Base-by-base conservation (phyloP, 2,888 invertebrate species). In the Ptilodon capucinus region DNA sequence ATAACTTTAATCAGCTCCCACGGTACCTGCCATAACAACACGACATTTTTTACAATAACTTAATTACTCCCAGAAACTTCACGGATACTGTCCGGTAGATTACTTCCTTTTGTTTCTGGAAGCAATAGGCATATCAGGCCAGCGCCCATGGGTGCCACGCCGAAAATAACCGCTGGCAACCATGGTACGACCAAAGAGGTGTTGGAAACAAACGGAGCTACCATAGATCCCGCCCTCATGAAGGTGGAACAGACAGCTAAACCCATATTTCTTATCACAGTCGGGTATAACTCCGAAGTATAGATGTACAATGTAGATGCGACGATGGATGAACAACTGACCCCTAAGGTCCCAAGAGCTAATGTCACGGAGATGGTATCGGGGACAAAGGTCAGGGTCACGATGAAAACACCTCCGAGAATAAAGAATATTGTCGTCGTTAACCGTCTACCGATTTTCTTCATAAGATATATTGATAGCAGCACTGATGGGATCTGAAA, bases 271-370 rank as follows among this genome's bases (percentile, higher is more conserved):
- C 98, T 92, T 0, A 97, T 94, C 0, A 97, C 95, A 0, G 98
- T 98, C 0, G 98, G 98, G 74, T 96, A 97, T 4, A 97, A 76
- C 78, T 98, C 98, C 0, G 97, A 96, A 0, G 95, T 94, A 79
- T 95, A 97, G 7, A 98, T 93, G 76, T 97, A 98, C 7, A 95
- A 94, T 1, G 95, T 94, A 0, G 95, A 94, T 60, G 97, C 97
- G 0, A 95, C 94, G 0, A 96, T 92, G 0, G 96, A 93, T 19
- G 95, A 93, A 7, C 96, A 96, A 55, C 96, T 94, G 58, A 97
- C 95, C 0, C 95, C 96, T 21, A 95, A 64, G 16, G 94, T 93
- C 0, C 95, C 95, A 5, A 97, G 85, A 5, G 92, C 81, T 0
- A 95, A 82, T 38, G 92, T 92, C 7, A 92, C 71, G 87, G 93